Base-by-base conservation (phyloP, 2,888 invertebrate species). In the Tortrix viridana region DNA sequence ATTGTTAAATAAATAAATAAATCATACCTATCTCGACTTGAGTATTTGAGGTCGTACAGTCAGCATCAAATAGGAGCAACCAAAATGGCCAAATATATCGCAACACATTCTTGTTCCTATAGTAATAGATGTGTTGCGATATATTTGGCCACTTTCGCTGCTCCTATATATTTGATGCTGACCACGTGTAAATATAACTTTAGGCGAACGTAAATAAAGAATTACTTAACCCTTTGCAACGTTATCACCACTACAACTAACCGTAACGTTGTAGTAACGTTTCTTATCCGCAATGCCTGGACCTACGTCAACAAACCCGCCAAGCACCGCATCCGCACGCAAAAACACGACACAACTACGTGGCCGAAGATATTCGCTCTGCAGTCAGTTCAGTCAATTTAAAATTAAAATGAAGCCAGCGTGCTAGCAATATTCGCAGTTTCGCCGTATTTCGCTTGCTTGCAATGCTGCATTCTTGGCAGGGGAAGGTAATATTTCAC, bases 401-500 rank as follows among this genome's bases (percentile, higher is more conserved):
- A 54, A 55, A 61, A 37, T 55, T 49, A 61, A 55, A 61, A 52
- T 52, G 9, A 56, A 43, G 48, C 37, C 56, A 22, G 37, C 38
- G 57, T 26, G 19, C 41, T 47, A 5, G 53, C 48, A n/a, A 32
- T 16, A 32, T 60, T 19, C 32, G 49, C 49, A 26, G 32, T 41
- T 60, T 48, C 38, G 20, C 18, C n/a, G 54, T 38, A 22, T 55
- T 47, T 55, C 41, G 61, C 48, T 32, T 47, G 55, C 41, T 32
- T 48, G 48, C 54, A 54, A 12, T 60, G 14, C 60, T 54, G 61
- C 55, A 37, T 61, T 61, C 55, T 61, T 49, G 55, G 55, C 61
- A 55, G 18, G 22, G n/a, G n/a, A 22, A 48, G 48, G 9, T 43
- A n/a, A 50, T 50, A 50, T 50, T 50, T 50, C 32, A 19, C 9